These are phyloP conservation scores for Sparidentex hasta DNA, from an alignment of 2,797 vertebrate genomes.

Conservation along the genomic window DNA sequence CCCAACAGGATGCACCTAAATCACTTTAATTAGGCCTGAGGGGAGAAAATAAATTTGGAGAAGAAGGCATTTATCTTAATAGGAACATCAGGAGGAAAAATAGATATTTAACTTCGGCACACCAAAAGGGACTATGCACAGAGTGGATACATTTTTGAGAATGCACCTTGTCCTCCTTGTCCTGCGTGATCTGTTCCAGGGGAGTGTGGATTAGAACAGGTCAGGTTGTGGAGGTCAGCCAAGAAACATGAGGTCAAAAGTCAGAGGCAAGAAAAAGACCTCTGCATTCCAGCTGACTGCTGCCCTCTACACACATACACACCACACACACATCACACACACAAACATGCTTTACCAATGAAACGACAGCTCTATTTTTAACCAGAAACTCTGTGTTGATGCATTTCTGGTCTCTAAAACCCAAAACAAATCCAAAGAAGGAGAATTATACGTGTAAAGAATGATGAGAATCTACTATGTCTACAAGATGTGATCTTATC, in stretches of 20 bases:
- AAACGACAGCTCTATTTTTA: slow-evolving; percentile 43
- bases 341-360: neutral
- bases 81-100: neutral
- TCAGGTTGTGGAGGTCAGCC: slow-evolving; percentile 80
- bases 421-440: slow-evolving; percentile 58
- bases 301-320: slow-evolving; percentile 44
- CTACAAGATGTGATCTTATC: slow-evolving; percentile 45
- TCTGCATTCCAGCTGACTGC: slow-evolving; percentile 81
- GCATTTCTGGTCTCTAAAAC: slow-evolving; percentile 24
- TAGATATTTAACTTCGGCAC: slow-evolving; percentile 14
- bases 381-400: slow-evolving; percentile 16
- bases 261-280: slow-evolving; percentile 80
- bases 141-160: slow-evolving; percentile 16
- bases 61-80: slow-evolving; percentile 1
- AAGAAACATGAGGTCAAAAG: slow-evolving; percentile 80
- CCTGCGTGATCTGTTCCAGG: slow-evolving; percentile 69
- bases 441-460: slow-evolving; percentile 29
- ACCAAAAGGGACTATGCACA: neutral
- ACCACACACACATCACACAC: slow-evolving; percentile 21
- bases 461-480: slow-evolving; percentile 36
- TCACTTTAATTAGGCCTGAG: slow-evolving; percentile 25
- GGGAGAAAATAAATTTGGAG: slow-evolving; percentile 2
- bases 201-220: slow-evolving; percentile 80
- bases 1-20: slow-evolving; percentile 35
- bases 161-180: slow-evolving; percentile 17